These are phyloP conservation scores for Charadrius vociferus DNA, from an alignment of 2,113 vertebrate genomes.

Conservation along the genomic window DNA sequence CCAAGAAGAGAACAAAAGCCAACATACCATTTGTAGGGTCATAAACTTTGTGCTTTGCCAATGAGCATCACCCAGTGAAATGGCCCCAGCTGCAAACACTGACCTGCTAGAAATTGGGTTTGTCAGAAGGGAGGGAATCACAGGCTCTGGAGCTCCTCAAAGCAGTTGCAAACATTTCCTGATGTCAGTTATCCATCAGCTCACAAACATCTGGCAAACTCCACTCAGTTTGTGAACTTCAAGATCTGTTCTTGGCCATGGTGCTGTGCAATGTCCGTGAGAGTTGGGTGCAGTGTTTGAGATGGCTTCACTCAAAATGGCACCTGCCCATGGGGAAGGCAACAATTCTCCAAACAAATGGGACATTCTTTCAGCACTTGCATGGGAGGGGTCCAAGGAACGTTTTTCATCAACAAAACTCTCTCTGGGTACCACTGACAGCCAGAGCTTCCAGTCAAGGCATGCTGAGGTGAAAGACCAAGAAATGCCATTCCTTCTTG, in stretches of 20 bases:
- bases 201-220: background rate
- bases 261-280: accelerated
- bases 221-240: accelerated
- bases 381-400: background rate
- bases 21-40: background rate
- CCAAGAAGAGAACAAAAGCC: background rate
- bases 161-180: background rate
- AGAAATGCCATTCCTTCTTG: background rate
- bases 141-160: background rate
- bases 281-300: background rate
- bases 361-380: background rate
- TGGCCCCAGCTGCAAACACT: background rate
- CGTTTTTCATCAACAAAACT: background rate
- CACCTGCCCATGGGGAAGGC: background rate
- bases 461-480: slow-evolving; percentile 11
- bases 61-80: background rate
- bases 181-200: background rate
- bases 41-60: background rate
- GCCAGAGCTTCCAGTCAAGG: background rate
- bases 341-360: background rate
- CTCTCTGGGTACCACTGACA: background rate
- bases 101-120: background rate
- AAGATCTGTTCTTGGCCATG: background rate
- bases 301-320: background rate
- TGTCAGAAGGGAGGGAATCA: background rate